Evolutionary conservation across 1,140 invertebrate genomes (phyloP).

Genomic region (Zaprionus gabonicus): DNA sequence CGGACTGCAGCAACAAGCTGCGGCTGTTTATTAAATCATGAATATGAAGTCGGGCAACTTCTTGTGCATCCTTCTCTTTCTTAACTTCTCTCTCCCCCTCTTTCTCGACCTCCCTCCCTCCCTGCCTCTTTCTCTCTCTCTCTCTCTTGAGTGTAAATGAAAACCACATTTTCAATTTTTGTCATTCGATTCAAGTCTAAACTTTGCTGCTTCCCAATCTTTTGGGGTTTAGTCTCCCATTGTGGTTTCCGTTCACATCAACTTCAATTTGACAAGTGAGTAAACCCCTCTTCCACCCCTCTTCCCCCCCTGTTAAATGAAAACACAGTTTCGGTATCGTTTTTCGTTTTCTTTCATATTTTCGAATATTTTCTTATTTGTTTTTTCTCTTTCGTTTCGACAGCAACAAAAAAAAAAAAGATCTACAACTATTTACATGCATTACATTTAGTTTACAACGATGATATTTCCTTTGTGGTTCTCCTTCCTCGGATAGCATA

Average conservation of each 20-base stretch:
- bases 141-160: conserved; percentile 9
- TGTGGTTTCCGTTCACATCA: background rate
- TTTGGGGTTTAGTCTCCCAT: background rate
- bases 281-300: background rate
- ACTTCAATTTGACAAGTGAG: conserved; percentile 1
- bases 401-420: conserved; percentile 55
- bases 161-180: conserved; percentile 28
- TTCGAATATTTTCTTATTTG: conserved; percentile 25
- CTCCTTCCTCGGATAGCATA: conserved; percentile 37
- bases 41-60: background rate
- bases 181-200: conserved; percentile 38
- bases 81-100: too few species aligned
- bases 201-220: conserved; percentile 33
- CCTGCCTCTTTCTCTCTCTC: background rate
- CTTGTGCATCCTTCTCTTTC: too few species aligned
- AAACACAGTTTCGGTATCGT: conserved; percentile 17
- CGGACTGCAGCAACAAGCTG: conserved; percentile 8
- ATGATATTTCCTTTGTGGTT: conserved; percentile 11
- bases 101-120: background rate
- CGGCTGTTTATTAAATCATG: conserved; percentile 43
- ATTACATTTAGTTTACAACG: conserved; percentile 61
- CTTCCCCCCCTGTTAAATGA: background rate
- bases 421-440: conserved; percentile 75
- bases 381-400: conserved; percentile 33
- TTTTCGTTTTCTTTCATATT: conserved; percentile 42